Percentiles rank a stretch among this genome's conserved stretches.
These are phyloP conservation scores for Neolamprologus modestus DNA, from an alignment of 2,113 vertebrate genomes.

Conservation along the genomic window DNA sequence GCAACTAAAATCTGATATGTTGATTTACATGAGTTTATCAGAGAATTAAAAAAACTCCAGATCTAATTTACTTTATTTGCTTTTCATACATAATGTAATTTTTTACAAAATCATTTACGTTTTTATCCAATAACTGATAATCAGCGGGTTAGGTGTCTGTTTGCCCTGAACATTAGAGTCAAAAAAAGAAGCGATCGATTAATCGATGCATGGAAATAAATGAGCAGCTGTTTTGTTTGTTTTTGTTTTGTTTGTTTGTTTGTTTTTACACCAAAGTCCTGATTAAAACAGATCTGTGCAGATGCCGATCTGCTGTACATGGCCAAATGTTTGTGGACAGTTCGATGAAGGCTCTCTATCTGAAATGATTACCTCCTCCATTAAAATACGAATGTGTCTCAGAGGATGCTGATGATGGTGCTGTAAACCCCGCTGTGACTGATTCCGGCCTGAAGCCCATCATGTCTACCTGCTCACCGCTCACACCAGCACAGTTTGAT, in stretches of 20 bases:
- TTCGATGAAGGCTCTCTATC: background rate
- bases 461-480: background rate
- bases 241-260: accelerated
- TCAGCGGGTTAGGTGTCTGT: background rate
- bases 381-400: background rate
- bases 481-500: background rate
- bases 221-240: background rate
- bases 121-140: background rate
- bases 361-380: background rate
- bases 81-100: background rate
- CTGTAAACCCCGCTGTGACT: background rate
- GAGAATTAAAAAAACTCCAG: background rate
- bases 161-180: background rate
- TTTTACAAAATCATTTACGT: background rate
- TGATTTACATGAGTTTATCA: background rate
- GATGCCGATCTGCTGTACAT: background rate
- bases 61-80: background rate
- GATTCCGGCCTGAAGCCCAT: background rate
- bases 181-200: background rate
- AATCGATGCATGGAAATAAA: background rate
- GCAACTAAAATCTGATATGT: background rate
- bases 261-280: background rate
- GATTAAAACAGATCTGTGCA: background rate
- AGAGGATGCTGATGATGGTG: background rate
- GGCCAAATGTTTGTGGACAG: background rate